These are phyloP conservation scores for Phenganax stokvisi DNA, from an alignment of 92 coral and sea anemone genomes.

Conservation along the genomic window DNA sequence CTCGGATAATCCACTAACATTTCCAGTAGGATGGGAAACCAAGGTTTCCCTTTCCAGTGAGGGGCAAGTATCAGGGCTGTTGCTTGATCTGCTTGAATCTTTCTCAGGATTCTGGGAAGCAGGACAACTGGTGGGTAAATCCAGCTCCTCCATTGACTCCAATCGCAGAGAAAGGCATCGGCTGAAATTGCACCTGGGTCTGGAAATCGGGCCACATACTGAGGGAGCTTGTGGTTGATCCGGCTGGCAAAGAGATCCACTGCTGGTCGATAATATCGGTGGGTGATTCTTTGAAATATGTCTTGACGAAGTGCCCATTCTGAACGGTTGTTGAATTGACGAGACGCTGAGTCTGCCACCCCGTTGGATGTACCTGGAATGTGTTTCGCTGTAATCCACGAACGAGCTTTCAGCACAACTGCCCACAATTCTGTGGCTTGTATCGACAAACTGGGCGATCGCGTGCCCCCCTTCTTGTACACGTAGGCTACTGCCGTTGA, in stretches of 20 bases:
- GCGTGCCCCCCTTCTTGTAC: constrained; percentile 47
- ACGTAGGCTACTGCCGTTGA: constrained; percentile 49
- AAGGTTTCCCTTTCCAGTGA: constrained; percentile 49
- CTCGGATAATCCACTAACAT: constrained; percentile 33
- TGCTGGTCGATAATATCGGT: background rate
- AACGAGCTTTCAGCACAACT: constrained; percentile 32
- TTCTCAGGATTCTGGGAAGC: constrained; percentile 41
- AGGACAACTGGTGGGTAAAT: constrained; percentile 48
- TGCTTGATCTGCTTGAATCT: constrained; percentile 25
- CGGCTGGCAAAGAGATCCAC: background rate
- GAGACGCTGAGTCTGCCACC: constrained; percentile 51
- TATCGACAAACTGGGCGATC: constrained; percentile 29
- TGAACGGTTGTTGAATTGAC: background rate
- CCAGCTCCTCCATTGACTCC: constrained; percentile 44
- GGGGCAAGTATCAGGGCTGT: constrained; percentile 49
- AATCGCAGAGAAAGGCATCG: constrained; percentile 51
- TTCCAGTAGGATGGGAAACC: constrained; percentile 49
- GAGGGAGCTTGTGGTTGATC: background rate
- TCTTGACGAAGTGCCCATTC: background rate
- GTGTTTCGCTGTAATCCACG: constrained; percentile 55
- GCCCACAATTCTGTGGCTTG: constrained; percentile 52
- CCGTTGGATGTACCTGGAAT: constrained; percentile 59
- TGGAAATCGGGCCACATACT: background rate
- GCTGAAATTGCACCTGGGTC: constrained; percentile 43
- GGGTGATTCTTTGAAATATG: background rate